A percentile compares a stretch with the other conserved stretches of the same genome.
These are phyloP conservation scores for Drosophila mauritiana DNA, from an alignment of 1,140 invertebrate species.

Conservation along the genomic window DNA sequence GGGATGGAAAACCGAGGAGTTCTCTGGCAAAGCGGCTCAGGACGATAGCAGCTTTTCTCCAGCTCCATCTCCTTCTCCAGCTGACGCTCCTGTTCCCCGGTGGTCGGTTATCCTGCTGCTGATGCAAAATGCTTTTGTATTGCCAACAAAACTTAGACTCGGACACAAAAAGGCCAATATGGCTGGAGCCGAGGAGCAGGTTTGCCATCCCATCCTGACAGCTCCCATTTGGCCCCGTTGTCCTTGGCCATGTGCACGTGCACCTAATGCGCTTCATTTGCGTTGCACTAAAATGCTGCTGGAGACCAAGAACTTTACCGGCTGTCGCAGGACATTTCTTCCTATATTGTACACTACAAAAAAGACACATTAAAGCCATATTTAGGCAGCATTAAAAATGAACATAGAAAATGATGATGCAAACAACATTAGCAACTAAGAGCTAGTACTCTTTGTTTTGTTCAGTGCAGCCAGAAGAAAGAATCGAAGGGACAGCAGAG, in stretches of 20 bases:
- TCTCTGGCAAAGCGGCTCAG: conserved; percentile 52
- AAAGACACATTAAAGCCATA: background rate
- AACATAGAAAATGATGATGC: background rate
- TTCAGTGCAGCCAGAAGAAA: background rate
- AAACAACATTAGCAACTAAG: background rate
- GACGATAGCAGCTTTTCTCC: conserved; percentile 41
- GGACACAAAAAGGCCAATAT: conserved; percentile 34
- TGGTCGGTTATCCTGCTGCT: conserved; percentile 56
- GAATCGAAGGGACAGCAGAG: conserved; percentile 3
- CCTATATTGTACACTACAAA: conserved; percentile 31
- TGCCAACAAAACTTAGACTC: conserved; percentile 70
- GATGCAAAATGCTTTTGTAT: conserved; percentile 82
- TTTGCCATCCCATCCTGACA: conserved; percentile 9
- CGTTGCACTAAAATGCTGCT: conserved; percentile 72
- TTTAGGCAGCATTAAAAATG: no score
- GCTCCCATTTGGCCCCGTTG: conserved; percentile 31
- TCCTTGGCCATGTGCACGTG: conserved; percentile 49
- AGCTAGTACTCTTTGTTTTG: background rate
- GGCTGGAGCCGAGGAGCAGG: conserved; percentile 19
- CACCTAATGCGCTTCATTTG: conserved; percentile 82
- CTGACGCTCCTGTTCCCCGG: conserved; percentile 33
- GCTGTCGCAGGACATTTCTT: conserved; percentile 13
- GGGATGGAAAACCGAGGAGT: background rate
- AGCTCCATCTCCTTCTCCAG: background rate
- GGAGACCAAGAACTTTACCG: conserved; percentile 27